Base-by-base conservation (phyloP, 2,113 vertebrate species). In the Sardina pilchardus region DNA sequence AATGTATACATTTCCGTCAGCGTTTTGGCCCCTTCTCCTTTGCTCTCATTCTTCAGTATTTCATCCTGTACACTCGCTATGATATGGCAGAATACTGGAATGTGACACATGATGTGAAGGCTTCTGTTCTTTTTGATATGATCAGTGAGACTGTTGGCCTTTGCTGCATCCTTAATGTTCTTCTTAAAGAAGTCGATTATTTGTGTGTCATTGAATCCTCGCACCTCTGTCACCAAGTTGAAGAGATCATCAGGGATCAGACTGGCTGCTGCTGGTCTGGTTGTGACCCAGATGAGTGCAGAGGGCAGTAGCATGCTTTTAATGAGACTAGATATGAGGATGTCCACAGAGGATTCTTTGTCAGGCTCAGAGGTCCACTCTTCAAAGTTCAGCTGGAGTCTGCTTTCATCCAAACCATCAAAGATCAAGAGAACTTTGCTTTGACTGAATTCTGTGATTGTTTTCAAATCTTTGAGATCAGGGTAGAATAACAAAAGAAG, bases 321-420 rank as follows among this genome's bases (percentile, higher is more conserved):
- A 34, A 71, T 71, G 63, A 71, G 63, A 71, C 63, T 71, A 34
- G 63, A 3, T 30, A 71, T 26, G 3, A 71, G 63, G 8, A 30
- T 71, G 63, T 12, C 8, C 63, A 71, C 4, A 34, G 63, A 71
- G 10, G 26, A 34, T 34, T 71, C 7, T 34, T 71, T 8, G 2
- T 34, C 26, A 12, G 9, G 63, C 8, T 34, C 26, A 34, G 26
- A 71, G 26, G 34, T 34, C 5, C 63, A 71, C 1, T 71, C 12
- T 3, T 26, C 26, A 34, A 34, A 71, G 10, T 71, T 10, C 26
- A 71, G 9, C 1, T 71, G 26, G 63, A 71, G 26, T 14, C 26
- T 12, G n/a, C 63, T 71, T 71, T 71, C 63, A 71, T 71, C 63
- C 63, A 26, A 71, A 71, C 63, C 63, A 34, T 71, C 63, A 71